Percentiles rank a stretch among this genome's conserved stretches.
Conservation (phyloP, 2,113 vertebrate species). For the Chlorodrepanis virens region DNA sequence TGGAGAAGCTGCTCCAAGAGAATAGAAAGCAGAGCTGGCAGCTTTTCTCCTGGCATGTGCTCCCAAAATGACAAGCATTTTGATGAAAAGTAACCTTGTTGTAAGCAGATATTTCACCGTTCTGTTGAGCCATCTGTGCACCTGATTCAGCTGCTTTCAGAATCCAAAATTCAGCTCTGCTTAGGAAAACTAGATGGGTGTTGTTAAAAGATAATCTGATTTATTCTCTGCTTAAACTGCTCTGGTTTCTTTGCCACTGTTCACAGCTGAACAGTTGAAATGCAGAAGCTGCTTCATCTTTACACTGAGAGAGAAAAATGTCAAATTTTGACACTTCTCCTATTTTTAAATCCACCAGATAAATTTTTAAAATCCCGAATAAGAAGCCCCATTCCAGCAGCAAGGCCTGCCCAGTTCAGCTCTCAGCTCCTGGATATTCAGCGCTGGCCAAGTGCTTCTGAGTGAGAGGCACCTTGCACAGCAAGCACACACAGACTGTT, state of each 20-base stretch:
- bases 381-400: background rate
- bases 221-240: background rate
- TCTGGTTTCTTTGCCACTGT: background rate
- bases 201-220: background rate
- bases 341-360: background rate
- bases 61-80: background rate
- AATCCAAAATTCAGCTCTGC: background rate
- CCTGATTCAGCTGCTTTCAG: background rate
- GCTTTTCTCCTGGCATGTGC: background rate
- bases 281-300: background rate
- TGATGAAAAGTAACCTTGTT: conserved; percentile 12
- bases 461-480: background rate
- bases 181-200: background rate
- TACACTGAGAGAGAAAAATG: background rate
- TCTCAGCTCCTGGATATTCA: background rate
- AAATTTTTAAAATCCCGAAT: background rate
- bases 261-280: background rate
- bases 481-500: background rate
- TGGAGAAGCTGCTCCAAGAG: conserved; percentile 31
- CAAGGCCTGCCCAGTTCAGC: background rate
- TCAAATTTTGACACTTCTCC: background rate
- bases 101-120: background rate
- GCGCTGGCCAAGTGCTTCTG: background rate
- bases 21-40: conserved; percentile 38
- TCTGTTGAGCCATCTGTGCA: background rate